Evolutionary conservation across 2,888 invertebrate genomes (phyloP).

Genomic region (Thelaira solivaga): DNA sequence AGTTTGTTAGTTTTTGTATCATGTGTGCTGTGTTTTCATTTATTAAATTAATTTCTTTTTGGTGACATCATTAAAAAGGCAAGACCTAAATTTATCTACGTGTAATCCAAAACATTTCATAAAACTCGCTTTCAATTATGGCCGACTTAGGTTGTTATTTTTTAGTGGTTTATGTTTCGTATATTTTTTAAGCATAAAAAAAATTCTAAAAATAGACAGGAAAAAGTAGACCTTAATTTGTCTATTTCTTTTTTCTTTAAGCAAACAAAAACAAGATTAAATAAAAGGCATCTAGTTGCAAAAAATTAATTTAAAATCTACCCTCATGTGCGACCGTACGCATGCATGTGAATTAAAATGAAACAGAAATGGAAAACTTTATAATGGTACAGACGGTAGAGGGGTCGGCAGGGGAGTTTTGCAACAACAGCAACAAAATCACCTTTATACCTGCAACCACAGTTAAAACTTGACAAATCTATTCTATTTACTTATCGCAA

Average conservation of each 20-base stretch:
- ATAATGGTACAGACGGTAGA: too few relatives aligned
- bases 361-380: not conserved
- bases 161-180: not conserved
- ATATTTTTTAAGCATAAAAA: constrained; percentile 15
- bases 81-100: constrained; percentile 39
- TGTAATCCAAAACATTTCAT: constrained; percentile 6
- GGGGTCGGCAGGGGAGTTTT: not conserved
- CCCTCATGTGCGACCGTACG: not conserved
- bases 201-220: constrained; percentile 16
- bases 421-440: constrained; percentile 1
- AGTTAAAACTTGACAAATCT: constrained; percentile 55
- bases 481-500: constrained; percentile 66
- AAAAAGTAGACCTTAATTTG: constrained; percentile 36
- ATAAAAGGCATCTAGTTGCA: constrained; percentile 46
- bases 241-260: too few relatives aligned
- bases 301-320: constrained; percentile 45
- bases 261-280: constrained; percentile 44
- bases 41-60: not conserved
- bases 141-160: constrained; percentile 59
- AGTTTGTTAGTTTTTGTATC: not conserved
- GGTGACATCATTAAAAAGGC: constrained; percentile 35
- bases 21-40: not conserved
- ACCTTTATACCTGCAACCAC: constrained; percentile 14
- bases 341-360: not conserved
- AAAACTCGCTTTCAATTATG: constrained; percentile 56